These are phyloP conservation scores for Mythimna loreyi DNA, from an alignment of 2,888 invertebrate species.

Conservation along the genomic window DNA sequence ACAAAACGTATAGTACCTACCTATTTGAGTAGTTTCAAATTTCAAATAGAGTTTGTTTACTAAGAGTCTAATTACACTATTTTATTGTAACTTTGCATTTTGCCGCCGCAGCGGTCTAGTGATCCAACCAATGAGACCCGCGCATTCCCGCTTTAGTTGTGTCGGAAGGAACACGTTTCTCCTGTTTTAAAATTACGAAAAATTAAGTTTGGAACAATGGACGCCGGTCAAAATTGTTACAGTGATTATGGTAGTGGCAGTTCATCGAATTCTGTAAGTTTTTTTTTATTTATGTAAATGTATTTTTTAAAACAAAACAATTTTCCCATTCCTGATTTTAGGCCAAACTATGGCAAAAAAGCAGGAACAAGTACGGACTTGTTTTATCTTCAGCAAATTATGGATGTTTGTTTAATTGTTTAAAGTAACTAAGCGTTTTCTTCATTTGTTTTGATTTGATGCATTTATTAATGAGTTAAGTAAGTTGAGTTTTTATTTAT, in stretches of 20 bases:
- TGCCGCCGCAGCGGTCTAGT: conserved; percentile 23
- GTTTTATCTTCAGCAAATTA: conserved; percentile 16
- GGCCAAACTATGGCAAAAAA: neutral
- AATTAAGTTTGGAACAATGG: conserved; percentile 64
- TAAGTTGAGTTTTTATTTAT: conserved; percentile 3
- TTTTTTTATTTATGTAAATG: no score
- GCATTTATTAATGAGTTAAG: neutral
- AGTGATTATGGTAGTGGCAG: conserved; percentile 78
- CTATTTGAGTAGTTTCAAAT: neutral
- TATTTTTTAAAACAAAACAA: neutral
- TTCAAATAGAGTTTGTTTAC: conserved; percentile 37
- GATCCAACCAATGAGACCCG: conserved; percentile 34
- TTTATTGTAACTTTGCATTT: conserved; percentile 13
- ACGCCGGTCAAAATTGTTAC: conserved; percentile 56
- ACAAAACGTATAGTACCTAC: neutral
- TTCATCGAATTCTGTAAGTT: conserved; percentile 76
- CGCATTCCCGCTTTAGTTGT: conserved; percentile 59
- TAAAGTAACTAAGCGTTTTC: neutral
- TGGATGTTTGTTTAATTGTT: neutral
- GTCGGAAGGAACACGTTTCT: conserved; percentile 48
- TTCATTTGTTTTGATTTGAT: neutral
- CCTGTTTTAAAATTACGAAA: conserved; percentile 57
- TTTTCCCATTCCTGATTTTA: no score
- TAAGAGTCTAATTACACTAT: conserved; percentile 44
- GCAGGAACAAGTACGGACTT: conserved; percentile 36